Evolutionary conservation across 2,113 vertebrate genomes (phyloP), one percentile per base, ranked within the genome.

Genomic region (Saccopteryx bilineata): DNA sequence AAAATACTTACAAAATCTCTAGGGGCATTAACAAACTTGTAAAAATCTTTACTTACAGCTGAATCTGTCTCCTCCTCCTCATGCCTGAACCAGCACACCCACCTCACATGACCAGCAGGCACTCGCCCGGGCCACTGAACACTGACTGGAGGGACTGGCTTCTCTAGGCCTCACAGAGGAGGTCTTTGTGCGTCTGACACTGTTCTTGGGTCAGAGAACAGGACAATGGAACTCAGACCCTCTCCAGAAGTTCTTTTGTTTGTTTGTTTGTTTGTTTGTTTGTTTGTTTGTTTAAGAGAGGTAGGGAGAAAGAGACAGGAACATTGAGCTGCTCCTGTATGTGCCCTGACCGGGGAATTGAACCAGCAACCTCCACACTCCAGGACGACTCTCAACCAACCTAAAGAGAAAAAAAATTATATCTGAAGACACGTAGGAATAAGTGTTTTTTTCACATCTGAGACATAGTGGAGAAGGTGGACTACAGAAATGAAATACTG

Each of bases 401-500:
- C 39, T 71, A 76, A 86, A 79, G 23, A 74, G 69, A 82, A 90
- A 58, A 60, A 61, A 63, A 2, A 1, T 3, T 46, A 19, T 18
- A 39, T 39, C 19, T 19, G 33, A 74, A 90, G 33, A 19, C 31
- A 60, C 0, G 0, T 10, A 56, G 87, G 56, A 79, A 15, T 76
- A 24, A 72, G n/a, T 87, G 19, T 66, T 75, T 31, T 69, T 80
- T 72, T 54, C 74, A 50, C 15, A 15, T 83, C 26, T n/a, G 75
- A 84, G 48, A 91, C 11, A 66, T 0, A 24, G 9, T 18, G 6
- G 54, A 89, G 9, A 92, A 26, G 2, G 13, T 50, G 28, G 15
- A 15, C 52, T n/a, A 39, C 0, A 52, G 24, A 93, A 97, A 96
- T 52, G 88, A 96, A 88, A 93, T 48, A 81, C 61, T 7, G 9